These are phyloP conservation scores for Caenorhabditis tropicalis DNA, from an alignment of 1,140 invertebrate species.

Conservation along the genomic window DNA sequence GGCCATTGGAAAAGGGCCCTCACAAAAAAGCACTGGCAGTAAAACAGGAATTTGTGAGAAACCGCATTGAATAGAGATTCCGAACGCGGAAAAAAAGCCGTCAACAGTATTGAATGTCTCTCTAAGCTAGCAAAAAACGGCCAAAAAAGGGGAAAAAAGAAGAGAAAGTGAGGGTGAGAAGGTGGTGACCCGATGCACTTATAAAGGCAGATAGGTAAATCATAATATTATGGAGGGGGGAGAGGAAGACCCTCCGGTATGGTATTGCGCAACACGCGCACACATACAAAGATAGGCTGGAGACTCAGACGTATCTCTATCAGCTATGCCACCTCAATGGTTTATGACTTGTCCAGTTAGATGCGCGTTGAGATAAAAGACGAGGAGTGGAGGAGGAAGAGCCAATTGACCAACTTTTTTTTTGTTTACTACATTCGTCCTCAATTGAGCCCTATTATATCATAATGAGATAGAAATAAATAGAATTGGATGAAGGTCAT, in stretches of 20 bases:
- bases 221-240: slow-evolving; percentile 22
- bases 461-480: background rate
- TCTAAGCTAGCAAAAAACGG: background rate
- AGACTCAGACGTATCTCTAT: slow-evolving; percentile 41
- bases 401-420: background rate
- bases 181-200: slow-evolving; percentile 15
- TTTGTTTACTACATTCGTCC: background rate
- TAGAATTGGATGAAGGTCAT: background rate
- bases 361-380: slow-evolving; percentile 17
- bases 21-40: slow-evolving; percentile 18
- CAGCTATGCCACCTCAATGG: slow-evolving; percentile 27
- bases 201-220: slow-evolving; percentile 34
- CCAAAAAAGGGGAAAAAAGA: background rate
- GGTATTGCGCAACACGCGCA: slow-evolving; percentile 33
- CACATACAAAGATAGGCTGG: slow-evolving; percentile 16
- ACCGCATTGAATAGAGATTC: background rate
- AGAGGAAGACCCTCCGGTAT: background rate
- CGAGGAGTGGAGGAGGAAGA: background rate
- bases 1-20: background rate
- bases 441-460: background rate
- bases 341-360: slow-evolving; percentile 27
- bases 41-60: slow-evolving; percentile 38
- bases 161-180: background rate
- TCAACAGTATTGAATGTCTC: slow-evolving; percentile 33
- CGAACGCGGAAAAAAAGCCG: background rate